Conservation (phyloP, 92 coral and sea anemone genomes). For the Bergia sp. region DNA sequence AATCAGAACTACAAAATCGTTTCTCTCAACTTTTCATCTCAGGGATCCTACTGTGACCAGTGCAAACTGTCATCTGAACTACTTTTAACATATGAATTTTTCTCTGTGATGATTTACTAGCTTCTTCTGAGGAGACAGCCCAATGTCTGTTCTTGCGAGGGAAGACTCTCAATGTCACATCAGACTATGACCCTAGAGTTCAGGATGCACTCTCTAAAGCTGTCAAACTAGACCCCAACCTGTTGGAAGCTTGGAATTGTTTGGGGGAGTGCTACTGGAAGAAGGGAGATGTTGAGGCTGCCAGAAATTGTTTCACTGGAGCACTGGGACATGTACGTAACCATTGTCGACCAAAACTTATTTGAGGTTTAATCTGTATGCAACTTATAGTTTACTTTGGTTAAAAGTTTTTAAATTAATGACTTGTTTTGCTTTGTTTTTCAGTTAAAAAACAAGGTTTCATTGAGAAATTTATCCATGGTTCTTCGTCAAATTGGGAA, state of each 20-base stretch:
- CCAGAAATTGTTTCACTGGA: conserved; percentile 94
- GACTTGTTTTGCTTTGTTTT: not conserved
- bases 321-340: conserved; percentile 90
- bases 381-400: no score
- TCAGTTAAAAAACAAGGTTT: conserved; percentile 89
- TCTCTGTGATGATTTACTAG: conserved; percentile 26
- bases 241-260: conserved; percentile 96
- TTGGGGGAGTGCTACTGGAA: conserved; percentile 99
- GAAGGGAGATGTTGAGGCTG: conserved; percentile 90
- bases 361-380: no score
- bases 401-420: not conserved
- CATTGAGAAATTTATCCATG: conserved; percentile 93
- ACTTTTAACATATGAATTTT: no score
- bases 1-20: no score
- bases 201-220: conserved; percentile 93
- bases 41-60: no score
- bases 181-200: conserved; percentile 84
- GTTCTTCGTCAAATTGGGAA: conserved; percentile 96
- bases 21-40: no score
- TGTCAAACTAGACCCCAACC: conserved; percentile 90
- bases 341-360: no score
- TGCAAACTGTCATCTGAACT: no score
- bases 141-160: conserved; percentile 87
- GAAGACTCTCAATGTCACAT: conserved; percentile 86
- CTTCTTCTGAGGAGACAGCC: conserved; percentile 81